phyloP scores from a whole-genome alignment of 2,888 invertebrate species.

The Ypsolopha scabrella region DNA sequence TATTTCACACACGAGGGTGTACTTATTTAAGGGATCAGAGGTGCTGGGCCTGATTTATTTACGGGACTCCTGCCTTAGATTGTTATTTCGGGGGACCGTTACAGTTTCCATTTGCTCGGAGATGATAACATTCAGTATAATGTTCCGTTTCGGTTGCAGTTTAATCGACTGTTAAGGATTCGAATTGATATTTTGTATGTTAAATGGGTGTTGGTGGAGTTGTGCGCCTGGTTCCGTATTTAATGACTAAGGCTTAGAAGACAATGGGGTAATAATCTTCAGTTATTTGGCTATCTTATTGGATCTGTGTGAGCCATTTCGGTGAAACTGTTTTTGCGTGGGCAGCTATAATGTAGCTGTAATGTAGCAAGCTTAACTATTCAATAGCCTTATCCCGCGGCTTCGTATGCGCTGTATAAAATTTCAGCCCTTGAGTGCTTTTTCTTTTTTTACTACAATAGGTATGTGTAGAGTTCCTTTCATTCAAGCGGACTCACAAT shows the following conservation, averaged over 20 bases:
- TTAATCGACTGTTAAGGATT: conserved; percentile 2
- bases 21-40: conserved; percentile 66
- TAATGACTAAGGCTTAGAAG: not conserved
- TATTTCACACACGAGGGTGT: conserved; percentile 59
- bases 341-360: not conserved
- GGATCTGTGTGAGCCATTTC: not conserved
- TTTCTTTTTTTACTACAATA: no score
- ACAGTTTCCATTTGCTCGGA: conserved; percentile 1
- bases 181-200: not conserved
- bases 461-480: no score
- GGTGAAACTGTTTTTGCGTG: not conserved
- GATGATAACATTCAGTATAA: not conserved
- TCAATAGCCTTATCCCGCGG: no score
- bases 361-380: no score
- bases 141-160: not conserved
- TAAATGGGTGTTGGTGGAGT: not conserved
- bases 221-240: not conserved
- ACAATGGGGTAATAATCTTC: no score
- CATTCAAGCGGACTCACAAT: no score
- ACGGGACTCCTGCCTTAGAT: conserved; percentile 18
- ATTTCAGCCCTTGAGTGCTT: no score
- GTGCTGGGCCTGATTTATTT: conserved; percentile 58
- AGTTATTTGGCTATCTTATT: not conserved
- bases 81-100: not conserved
- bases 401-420: no score